Base-by-base conservation (phyloP, 1,140 invertebrate genomes). In the Aphelinus atriplicis region DNA sequence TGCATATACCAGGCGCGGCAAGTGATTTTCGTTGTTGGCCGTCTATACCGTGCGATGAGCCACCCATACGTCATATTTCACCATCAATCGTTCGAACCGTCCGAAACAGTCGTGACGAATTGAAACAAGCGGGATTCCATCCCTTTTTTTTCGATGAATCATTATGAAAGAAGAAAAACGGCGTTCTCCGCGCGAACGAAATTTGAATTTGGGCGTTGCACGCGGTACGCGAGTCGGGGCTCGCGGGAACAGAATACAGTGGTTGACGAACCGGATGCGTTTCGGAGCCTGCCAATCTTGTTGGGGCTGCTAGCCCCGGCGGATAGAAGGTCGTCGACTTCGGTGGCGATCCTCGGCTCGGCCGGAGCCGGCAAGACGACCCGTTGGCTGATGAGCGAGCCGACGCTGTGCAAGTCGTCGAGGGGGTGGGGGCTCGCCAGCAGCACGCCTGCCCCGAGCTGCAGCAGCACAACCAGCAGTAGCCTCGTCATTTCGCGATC, bases 251-350 rank as follows among this genome's bases (percentile, higher is more conserved):
- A 26, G 26, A 26, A 26, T 26, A 26, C 26, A 26, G 26, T 26
- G 26, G 26, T 26, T 26, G 26, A 26, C 26, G 26, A 55, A 85
- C 84, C 84, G n/a, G 84, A 81, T 6, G 63, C 48, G 61, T 84
- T 85, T 57, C 83, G 84, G 73, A 60, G 64, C 42, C 63, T 45
- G 43, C 43, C 1, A 6, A 7, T 56, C 53, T 57, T 55, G 63
- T 66, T 51, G 48, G 55, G 62, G 9, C n/a, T 69, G 68, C 77
- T 78, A 26, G 45, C 68, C 67, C 26, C 26, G 43, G 77, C 9
- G 57, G 81, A 53, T 78, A 70, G 57, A 2, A 85, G 78, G 64
- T 86, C 84, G 10, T 74, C 56, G 5, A 82, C 73, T 69, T 82
- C 81, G 2, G 72, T 71, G 7, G 76, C 78, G 26, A 81, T 47